Evolutionary conservation across 2,888 invertebrate species (phyloP).

Genomic region (Limnephilus rhombicus): DNA sequence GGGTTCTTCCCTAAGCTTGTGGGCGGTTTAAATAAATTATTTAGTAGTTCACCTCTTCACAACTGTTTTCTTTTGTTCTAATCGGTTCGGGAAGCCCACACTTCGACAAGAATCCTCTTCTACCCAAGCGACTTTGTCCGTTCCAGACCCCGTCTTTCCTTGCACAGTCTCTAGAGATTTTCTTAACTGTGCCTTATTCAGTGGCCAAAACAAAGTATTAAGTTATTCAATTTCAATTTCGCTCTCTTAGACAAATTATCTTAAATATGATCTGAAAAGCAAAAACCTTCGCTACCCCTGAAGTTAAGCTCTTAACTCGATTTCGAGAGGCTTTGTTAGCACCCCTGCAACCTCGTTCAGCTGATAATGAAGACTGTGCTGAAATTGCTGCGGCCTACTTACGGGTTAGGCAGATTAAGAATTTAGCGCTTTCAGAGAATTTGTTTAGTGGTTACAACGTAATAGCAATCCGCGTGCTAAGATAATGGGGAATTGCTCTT

Average conservation of each 20-base stretch:
- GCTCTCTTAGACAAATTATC: neutral
- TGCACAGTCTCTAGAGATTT: neutral
- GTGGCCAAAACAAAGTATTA: neutral
- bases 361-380: constrained; percentile 22
- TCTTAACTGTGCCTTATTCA: neutral
- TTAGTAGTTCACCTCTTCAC: too few species aligned
- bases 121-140: neutral
- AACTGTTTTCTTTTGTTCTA: too few species aligned
- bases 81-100: too few species aligned
- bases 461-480: neutral
- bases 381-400: neutral
- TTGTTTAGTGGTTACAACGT: neutral
- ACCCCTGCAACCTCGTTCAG: neutral
- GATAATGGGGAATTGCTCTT: neutral
- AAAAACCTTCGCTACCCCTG: neutral
- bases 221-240: neutral
- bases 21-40: too few species aligned
- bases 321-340: constrained; percentile 24
- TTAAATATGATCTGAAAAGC: too few species aligned
- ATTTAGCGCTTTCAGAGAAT: neutral
- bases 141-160: neutral
- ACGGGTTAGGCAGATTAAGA: neutral
- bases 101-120: neutral
- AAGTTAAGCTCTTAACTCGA: constrained; percentile 1
- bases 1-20: too few species aligned